Evolutionary conservation across 2,888 invertebrate genomes (phyloP).

Genomic region (Siphonodentalium dalli): DNA sequence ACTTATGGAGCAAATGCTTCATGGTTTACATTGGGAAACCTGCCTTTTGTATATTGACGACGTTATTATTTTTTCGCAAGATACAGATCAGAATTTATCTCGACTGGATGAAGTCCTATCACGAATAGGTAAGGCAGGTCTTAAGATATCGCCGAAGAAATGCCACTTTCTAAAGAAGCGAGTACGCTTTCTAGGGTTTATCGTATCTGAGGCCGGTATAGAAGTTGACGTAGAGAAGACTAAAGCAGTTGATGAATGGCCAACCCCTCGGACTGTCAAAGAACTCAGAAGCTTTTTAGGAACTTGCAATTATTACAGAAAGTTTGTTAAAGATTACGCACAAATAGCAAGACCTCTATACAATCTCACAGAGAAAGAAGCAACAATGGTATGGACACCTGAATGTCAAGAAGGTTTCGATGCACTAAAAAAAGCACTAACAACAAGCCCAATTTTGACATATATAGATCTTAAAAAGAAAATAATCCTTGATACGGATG

Average conservation of each 20-base stretch:
- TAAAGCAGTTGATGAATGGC: conserved; percentile 8
- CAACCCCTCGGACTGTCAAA: conserved; percentile 5
- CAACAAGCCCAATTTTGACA: not conserved
- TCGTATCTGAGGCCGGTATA: conserved; percentile 16
- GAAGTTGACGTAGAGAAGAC: conserved; percentile 7
- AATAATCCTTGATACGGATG: not conserved
- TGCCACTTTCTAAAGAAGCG: conserved; percentile 10
- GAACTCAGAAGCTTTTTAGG: conserved; percentile 7
- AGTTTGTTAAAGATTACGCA: not conserved
- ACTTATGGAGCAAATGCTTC: too few relatives aligned
- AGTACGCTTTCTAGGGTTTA: conserved; percentile 20
- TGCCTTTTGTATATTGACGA: conserved; percentile 14
- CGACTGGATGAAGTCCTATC: conserved; percentile 1
- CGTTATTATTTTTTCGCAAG: conserved; percentile 13
- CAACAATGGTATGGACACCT: not conserved
- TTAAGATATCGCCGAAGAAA: conserved; percentile 14
- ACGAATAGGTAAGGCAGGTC: conserved; percentile 3
- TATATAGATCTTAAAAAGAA: not conserved
- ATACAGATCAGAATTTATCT: conserved; percentile 9
- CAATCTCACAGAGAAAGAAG: not conserved
- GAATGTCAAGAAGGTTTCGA: conserved; percentile 2
- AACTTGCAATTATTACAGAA: not conserved
- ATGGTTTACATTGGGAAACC: too few relatives aligned
- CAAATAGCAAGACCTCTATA: not conserved
- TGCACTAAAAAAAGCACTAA: conserved; percentile 1